phyloP scores from a whole-genome alignment of 2,113 vertebrate species.

The Camelus dromedarius region DNA sequence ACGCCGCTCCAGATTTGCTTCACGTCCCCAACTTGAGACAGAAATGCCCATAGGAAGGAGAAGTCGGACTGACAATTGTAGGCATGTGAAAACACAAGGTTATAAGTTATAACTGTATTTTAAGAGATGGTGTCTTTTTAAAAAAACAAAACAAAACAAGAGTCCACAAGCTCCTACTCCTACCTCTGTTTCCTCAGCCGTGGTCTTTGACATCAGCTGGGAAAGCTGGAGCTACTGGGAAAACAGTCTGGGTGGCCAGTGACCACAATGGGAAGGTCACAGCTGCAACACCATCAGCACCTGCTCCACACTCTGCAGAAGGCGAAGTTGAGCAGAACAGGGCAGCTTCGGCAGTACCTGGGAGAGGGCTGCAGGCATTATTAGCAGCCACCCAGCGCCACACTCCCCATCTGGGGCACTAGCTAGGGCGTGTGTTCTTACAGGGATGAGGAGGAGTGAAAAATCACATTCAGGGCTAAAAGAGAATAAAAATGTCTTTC shows the following conservation, averaged over 20 bases:
- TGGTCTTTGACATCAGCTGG: slow-evolving; percentile 11
- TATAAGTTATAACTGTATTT: background rate
- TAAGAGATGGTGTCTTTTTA: background rate
- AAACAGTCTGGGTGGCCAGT: background rate
- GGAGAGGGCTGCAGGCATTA: background rate
- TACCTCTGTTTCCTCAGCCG: background rate
- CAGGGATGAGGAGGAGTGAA: background rate
- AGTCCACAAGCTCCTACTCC: background rate
- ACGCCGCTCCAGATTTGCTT: background rate
- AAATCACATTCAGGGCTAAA: background rate
- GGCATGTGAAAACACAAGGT: background rate
- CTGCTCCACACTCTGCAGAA: background rate
- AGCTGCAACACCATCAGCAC: background rate
- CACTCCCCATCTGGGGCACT: background rate
- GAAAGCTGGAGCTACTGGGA: background rate
- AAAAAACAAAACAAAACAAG: background rate
- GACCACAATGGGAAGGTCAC: background rate
- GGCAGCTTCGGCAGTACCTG: rapidly evolving
- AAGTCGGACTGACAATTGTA: background rate
- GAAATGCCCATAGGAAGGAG: slow-evolving; percentile 21
- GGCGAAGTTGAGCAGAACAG: background rate
- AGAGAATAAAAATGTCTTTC: slow-evolving; percentile 5
- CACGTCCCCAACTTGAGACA: background rate
- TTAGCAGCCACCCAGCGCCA: background rate
- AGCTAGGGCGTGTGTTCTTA: background rate